Evolutionary conservation across 1,140 invertebrate genomes (phyloP).

Genomic region (Leguminivora glycinivorella): DNA sequence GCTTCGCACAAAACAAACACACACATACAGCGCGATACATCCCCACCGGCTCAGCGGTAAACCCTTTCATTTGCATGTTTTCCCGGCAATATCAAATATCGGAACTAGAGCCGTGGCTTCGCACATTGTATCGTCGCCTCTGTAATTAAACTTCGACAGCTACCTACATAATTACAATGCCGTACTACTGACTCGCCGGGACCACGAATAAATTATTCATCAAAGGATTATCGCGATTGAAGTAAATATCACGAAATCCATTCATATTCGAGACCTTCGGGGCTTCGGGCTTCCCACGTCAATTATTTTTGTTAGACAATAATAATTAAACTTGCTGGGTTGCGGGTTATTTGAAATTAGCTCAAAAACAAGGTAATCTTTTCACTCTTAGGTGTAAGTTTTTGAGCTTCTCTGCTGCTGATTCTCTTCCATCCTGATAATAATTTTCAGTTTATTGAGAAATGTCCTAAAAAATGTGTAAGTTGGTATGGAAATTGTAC

Average conservation of each 20-base stretch:
- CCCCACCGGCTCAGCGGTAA: slow-evolving; percentile 30
- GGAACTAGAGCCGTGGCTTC: slow-evolving; percentile 36
- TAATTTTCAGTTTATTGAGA: too few species aligned
- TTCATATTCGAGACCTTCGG: slow-evolving; percentile 37
- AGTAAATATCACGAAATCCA: slow-evolving; percentile 48
- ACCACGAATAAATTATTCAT: slow-evolving; percentile 62
- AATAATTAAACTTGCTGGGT: not conserved
- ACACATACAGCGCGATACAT: not conserved
- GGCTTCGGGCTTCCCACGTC: slow-evolving; percentile 27
- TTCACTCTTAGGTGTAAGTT: too few species aligned
- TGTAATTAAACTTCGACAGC: slow-evolving; percentile 60
- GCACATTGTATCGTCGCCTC: slow-evolving; percentile 42
- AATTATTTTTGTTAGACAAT: slow-evolving; percentile 28
- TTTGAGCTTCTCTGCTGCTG: too few species aligned
- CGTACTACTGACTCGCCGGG: slow-evolving; percentile 42
- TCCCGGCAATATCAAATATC: slow-evolving; percentile 61
- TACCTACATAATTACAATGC: slow-evolving; percentile 47
- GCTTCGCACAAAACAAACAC: slow-evolving; percentile 12
- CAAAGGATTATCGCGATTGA: slow-evolving; percentile 54
- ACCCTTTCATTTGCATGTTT: slow-evolving; percentile 69
- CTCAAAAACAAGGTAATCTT: not conserved
- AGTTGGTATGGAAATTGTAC: too few species aligned
- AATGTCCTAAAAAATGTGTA: too few species aligned
- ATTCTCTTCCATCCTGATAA: too few species aligned
- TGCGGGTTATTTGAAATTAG: not conserved